Conservation (phyloP, 2,797 vertebrate species). For the Yasuhikotakia modesta region DNA sequence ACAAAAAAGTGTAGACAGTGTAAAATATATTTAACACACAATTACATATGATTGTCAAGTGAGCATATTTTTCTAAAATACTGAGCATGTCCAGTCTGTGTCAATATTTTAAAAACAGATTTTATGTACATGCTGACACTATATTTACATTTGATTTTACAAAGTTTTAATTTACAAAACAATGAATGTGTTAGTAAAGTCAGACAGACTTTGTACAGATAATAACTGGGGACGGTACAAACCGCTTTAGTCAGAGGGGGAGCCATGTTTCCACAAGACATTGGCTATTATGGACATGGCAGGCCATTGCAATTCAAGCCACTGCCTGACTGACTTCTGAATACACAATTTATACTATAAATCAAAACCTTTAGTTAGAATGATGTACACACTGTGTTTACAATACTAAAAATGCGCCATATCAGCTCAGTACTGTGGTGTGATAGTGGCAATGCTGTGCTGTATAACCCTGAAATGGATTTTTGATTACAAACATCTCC, state of each 20-base stretch:
- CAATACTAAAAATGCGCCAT: background rate
- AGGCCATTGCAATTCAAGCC: constrained; percentile 1
- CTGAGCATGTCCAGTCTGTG: constrained; percentile 71
- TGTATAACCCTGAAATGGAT: constrained; percentile 47
- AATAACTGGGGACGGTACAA: constrained; percentile 39
- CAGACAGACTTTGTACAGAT: constrained; percentile 57
- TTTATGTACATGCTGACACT: constrained; percentile 74
- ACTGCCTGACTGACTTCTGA: background rate
- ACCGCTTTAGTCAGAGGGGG: constrained; percentile 55
- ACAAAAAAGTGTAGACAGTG: constrained; percentile 52
- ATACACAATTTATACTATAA: background rate
- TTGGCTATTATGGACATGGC: background rate
- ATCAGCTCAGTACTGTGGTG: background rate
- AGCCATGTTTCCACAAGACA: constrained; percentile 40
- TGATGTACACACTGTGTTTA: background rate
- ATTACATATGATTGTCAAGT: constrained; percentile 78
- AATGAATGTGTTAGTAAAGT: constrained; percentile 59
- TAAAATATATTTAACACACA: constrained; percentile 71
- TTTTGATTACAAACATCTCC: constrained; percentile 18
- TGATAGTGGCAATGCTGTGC: constrained; percentile 40
- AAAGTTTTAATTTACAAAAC: constrained; percentile 58
- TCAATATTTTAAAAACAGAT: constrained; percentile 74
- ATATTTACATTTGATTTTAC: constrained; percentile 75
- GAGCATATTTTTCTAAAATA: constrained; percentile 60
- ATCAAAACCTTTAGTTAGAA: constrained; percentile 14